A percentile compares a stretch with the other conserved stretches of the same genome.
Evolutionary conservation across 2,113 vertebrate species (phyloP).

Genomic region (Hypocryptadius cinnamomeus): DNA sequence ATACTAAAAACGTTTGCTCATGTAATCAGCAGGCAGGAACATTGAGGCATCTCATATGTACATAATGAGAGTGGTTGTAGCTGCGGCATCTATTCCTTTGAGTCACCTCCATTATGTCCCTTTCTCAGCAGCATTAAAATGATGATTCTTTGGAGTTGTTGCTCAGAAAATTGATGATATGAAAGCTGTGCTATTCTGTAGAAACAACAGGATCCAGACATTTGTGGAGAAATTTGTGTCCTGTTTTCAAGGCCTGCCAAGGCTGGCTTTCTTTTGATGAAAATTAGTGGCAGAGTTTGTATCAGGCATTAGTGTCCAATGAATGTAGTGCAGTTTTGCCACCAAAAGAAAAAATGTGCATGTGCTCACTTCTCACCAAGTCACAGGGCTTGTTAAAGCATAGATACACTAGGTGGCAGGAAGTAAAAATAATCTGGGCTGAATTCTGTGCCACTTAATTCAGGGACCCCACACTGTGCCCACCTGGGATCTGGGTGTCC

Average conservation of each 20-base stretch:
- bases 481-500: background rate
- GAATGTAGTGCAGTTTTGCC: background rate
- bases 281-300: background rate
- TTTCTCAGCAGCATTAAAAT: background rate
- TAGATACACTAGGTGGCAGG: background rate
- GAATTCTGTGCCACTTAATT: background rate
- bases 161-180: background rate
- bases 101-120: background rate
- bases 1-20: background rate
- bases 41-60: background rate
- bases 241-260: background rate
- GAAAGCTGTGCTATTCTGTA: background rate
- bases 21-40: background rate
- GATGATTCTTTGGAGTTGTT: background rate
- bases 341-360: background rate
- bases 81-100: background rate
- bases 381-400: background rate
- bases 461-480: fast-evolving
- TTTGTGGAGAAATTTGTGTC: background rate
- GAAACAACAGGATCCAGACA: background rate
- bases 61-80: background rate
- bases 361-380: background rate
- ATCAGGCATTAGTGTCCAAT: background rate
- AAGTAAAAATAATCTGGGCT: background rate
- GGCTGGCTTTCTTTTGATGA: background rate